phyloP scores from a whole-genome alignment of 2,888 invertebrate genomes.

The Polyploca ridens region DNA sequence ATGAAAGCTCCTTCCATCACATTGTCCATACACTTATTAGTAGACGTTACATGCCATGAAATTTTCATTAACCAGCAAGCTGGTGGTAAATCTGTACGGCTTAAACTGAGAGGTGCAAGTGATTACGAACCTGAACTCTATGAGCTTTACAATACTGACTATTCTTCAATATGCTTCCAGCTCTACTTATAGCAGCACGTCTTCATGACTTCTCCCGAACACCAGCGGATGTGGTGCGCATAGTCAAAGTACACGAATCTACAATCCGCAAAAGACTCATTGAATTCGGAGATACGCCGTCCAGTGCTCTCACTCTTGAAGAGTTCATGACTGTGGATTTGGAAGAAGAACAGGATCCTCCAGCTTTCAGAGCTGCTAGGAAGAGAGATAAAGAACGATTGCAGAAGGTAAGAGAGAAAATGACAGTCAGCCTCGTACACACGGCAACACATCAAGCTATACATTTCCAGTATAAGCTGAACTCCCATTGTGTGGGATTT shows the following conservation, averaged over 20 bases:
- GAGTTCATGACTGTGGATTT: constrained; percentile 99
- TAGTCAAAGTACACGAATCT: constrained; percentile 97
- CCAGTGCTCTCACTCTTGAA: constrained; percentile 96
- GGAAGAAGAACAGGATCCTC: constrained; percentile 98
- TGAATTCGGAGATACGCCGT: constrained; percentile 98
- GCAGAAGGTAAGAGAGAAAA: constrained; percentile 85
- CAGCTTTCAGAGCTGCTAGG: constrained; percentile 96
- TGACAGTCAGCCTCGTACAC: too few species aligned
- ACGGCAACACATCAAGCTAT: too few species aligned
- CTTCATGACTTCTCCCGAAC: constrained; percentile 96
- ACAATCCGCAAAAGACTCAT: constrained; percentile 95
- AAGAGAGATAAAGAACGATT: constrained; percentile 94
- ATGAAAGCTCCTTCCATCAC: too few species aligned
- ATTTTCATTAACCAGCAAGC: too few species aligned
- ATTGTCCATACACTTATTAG: too few species aligned
- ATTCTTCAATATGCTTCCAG: constrained; percentile 74
- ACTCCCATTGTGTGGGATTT: too few species aligned
- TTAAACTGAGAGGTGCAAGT: background rate
- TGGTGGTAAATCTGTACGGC: background rate
- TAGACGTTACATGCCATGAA: too few species aligned
- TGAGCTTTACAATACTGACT: too few species aligned
- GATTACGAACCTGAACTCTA: too few species aligned
- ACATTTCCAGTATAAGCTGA: too few species aligned
- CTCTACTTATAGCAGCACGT: constrained; percentile 96
- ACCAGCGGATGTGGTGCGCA: constrained; percentile 94